Evolutionary conservation across 2,888 invertebrate species (phyloP).

Genomic region (Leucania comma): DNA sequence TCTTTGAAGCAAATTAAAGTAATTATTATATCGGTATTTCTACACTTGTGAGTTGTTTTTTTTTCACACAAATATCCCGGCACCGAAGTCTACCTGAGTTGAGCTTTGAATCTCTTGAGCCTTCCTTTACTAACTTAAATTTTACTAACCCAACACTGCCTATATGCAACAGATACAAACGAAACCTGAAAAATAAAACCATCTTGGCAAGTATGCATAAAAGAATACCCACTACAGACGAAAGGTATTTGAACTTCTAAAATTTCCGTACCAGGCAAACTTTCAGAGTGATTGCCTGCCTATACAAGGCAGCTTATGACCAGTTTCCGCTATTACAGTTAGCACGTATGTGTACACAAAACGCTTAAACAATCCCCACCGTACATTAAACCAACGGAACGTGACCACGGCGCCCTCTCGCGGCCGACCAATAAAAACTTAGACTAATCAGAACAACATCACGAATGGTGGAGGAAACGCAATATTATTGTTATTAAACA

Average conservation of each 20-base stretch:
- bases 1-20: no score
- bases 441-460: constrained; percentile 72
- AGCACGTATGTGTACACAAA: constrained; percentile 68
- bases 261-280: constrained; percentile 28
- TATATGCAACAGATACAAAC: background rate
- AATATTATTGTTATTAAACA: constrained; percentile 66
- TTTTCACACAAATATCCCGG: no score
- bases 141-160: background rate
- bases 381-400: constrained; percentile 68
- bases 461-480: constrained; percentile 66
- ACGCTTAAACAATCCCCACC: constrained; percentile 60
- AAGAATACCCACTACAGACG: background rate
- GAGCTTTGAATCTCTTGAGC: no score
- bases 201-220: background rate
- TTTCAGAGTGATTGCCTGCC: constrained; percentile 57
- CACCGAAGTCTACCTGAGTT: no score
- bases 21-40: no score
- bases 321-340: constrained; percentile 68
- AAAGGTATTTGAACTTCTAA: constrained; percentile 54
- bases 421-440: constrained; percentile 67
- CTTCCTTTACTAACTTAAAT: background rate
- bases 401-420: constrained; percentile 68
- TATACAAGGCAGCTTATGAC: constrained; percentile 66
- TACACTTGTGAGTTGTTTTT: no score
- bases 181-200: background rate